Evolutionary conservation across 2,888 invertebrate genomes (phyloP).

Genomic region (Platycheirus rosarum): DNA sequence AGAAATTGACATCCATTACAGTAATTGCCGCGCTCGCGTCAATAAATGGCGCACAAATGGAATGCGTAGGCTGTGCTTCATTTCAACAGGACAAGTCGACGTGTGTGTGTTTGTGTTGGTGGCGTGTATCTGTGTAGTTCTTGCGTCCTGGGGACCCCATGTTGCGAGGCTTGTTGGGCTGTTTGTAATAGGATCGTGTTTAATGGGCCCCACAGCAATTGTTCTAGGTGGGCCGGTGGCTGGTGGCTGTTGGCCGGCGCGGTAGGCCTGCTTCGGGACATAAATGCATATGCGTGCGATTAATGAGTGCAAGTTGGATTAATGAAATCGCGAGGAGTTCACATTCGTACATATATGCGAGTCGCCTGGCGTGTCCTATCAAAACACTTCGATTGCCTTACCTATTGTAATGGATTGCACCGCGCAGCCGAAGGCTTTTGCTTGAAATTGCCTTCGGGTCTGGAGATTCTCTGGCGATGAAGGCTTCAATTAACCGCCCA

Average conservation of each 20-base stretch:
- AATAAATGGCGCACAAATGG: constrained; percentile 69
- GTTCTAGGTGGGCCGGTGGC: constrained; percentile 55
- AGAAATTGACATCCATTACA: constrained; percentile 75
- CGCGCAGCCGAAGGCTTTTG: constrained; percentile 16
- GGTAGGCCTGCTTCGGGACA: constrained; percentile 41
- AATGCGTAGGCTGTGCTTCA: constrained; percentile 66
- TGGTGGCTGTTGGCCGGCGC: constrained; percentile 13
- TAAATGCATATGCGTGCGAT: constrained; percentile 65
- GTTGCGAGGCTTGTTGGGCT: constrained; percentile 63
- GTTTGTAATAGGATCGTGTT: constrained; percentile 69
- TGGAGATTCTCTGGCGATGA: constrained; percentile 61
- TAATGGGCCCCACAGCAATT: constrained; percentile 73
- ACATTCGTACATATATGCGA: constrained; percentile 23
- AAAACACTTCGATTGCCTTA: constrained; percentile 67
- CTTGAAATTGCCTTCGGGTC: constrained; percentile 33
- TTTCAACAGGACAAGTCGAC: constrained; percentile 39
- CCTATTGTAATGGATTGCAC: constrained; percentile 44
- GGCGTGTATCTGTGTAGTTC: constrained; percentile 53
- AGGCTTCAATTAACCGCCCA: constrained; percentile 73
- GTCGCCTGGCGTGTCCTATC: constrained; percentile 64
- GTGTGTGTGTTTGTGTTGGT: not conserved
- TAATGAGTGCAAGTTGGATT: constrained; percentile 65
- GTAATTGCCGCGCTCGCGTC: constrained; percentile 71
- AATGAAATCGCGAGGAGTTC: constrained; percentile 60
- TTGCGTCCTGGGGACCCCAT: constrained; percentile 56